Base-by-base conservation (phyloP, 2,113 vertebrate genomes). In the Struthio camelus region DNA sequence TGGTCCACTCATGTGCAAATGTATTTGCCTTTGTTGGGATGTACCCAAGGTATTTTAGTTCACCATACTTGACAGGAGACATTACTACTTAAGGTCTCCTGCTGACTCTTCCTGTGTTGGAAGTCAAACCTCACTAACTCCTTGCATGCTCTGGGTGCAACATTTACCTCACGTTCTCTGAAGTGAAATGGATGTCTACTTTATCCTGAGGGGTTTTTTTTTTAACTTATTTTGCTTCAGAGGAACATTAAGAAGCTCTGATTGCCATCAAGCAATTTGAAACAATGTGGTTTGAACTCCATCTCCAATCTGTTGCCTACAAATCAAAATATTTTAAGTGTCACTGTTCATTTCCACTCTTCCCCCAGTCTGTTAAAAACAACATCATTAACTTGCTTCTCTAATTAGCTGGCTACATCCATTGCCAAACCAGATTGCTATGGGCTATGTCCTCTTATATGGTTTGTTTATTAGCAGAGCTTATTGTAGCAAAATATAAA, bases 341-440 rank as follows among this genome's bases (percentile, higher is more conserved):
- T 66, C 65, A 54, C 23, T 67, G 44, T 61, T 73, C 9, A 0
- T 62, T 93, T 66, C 40, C 30, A 77, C 5, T 85, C 38, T 87
- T 88, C 10, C 20, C 28, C n/a, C 14, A 93, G 40, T 11, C 14
- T 65, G 40, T 91, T 94, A 66, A 87, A 95, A 89, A 42, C 70
- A 87, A 30, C 30, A 72, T 70, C 13, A 80, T 82, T 90, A 95
- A 91, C 59, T 95, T 82, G 53, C 62, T 77, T 94, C 75, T 89
- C 64, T 95, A 96, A 95, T 96, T 93, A 96, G 84, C 82, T 93
- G 78, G 42, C 91, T 96, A 65, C 58, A 25, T 10, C 28, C 22
- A 54, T 66, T 96, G 89, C 89, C 91, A 95, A 95, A 82, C 48
- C 76, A 95, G 77, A 96, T 87, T 30, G 71, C 85, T 93, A 64